Evolutionary conservation across 1,140 invertebrate genomes (phyloP), one percentile per base, ranked within the genome.

Genomic region (Anagrus nilaparvatae): DNA sequence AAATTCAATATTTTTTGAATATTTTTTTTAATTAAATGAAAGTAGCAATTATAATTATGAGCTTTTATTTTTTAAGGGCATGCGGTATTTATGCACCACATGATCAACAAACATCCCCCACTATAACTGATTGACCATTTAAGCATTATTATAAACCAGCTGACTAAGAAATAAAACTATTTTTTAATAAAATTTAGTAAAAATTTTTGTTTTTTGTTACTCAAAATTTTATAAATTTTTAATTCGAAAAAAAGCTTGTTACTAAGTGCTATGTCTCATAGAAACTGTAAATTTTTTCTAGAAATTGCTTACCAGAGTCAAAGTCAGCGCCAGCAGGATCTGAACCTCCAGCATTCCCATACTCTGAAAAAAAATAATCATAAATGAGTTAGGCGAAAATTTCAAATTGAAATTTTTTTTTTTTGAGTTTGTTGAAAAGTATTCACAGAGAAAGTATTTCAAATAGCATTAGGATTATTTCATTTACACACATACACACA

Each of bases 251-350:
- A 10, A 10, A 10, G 5, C 16, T 12, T 14, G 23, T 9, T 9
- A 14, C 12, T 7, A 16, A 17, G 30, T 9, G n/a, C 3, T 13
- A 13, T 14, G 13, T 2, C 19, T 35, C 4, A 34, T 3, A 34
- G 1, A 8, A 23, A 10, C 20, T 5, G 35, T 17, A 20, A 5
- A 25, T 12, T 37, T 17, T 12, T 14, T n/a, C 19, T 24, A 18
- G n/a, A 34, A 14, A 5, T 13, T 42, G 58, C 64, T 70, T 46
- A 70, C 67, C 63, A 36, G 64, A 65, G 47, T 70, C 67, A 46
- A 68, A 70, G 45, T 69, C 65, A 25, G 65, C 56, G 36, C 66
- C 65, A 40, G 58, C 59, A 49, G 64, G 58, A 48, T 70, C 67
- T 64, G 67, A 62, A 18, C 63, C 59, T 30, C 64, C 59, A 49